phyloP scores from a whole-genome alignment of 1,140 invertebrate species.

The Drosophila melanogaster region Release_6_plus_ISO1_MT NT_033777.3:9948501-9949000 shows the following conservation, averaged over 20 bases:
- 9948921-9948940: slow-evolving; percentile 48
- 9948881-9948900: not conserved
- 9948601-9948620: slow-evolving; percentile 59
- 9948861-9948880: slow-evolving; percentile 2
- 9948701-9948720: slow-evolving; percentile 27
- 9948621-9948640: slow-evolving; percentile 51
- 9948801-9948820: slow-evolving; percentile 55
- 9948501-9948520: slow-evolving; percentile 83
- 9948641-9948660: slow-evolving; percentile 25
- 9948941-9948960: slow-evolving; percentile 40
- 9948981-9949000: slow-evolving; percentile 1
- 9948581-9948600: slow-evolving; percentile 62
- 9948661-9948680: slow-evolving; percentile 25
- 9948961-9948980: slow-evolving; percentile 4
- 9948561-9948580: slow-evolving; percentile 47
- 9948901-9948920: slow-evolving; percentile 25
- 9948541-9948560: slow-evolving; percentile 66
- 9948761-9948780: slow-evolving; percentile 49
- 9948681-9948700: slow-evolving; percentile 72
- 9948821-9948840: slow-evolving; percentile 70
- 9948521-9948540: slow-evolving; percentile 80
- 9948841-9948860: slow-evolving; percentile 64
- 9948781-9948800: slow-evolving; percentile 53
- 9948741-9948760: slow-evolving; percentile 51
- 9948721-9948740: slow-evolving; percentile 26